phyloP scores from a whole-genome alignment of 2,797 vertebrate genomes.

The Zonotrichia albicollis region DNA sequence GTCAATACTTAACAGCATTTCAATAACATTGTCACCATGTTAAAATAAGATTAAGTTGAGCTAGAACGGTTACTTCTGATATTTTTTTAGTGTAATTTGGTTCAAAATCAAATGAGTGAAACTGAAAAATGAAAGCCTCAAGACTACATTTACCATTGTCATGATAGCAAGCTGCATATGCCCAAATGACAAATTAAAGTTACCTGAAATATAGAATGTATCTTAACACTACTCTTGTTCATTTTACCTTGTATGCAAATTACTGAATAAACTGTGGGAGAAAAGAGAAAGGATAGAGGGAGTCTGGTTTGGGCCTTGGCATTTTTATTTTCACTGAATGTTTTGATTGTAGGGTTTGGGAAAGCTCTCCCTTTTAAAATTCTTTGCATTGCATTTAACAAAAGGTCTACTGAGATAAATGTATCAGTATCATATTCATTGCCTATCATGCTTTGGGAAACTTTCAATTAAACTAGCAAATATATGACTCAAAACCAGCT shows the following conservation, averaged over 20 bases:
- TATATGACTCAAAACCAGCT: rapidly evolving
- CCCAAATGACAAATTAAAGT: background rate
- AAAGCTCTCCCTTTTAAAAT: background rate
- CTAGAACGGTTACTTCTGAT: background rate
- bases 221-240: background rate
- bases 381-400: background rate
- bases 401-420: background rate
- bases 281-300: background rate
- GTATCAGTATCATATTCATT: background rate
- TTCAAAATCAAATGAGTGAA: background rate
- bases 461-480: background rate
- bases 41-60: background rate
- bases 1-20: background rate
- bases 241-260: background rate
- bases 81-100: background rate
- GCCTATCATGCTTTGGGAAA: background rate
- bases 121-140: background rate
- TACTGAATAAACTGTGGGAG: background rate
- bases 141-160: background rate
- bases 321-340: background rate
- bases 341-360: background rate
- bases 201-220: background rate
- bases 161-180: background rate
- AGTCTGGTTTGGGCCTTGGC: background rate
- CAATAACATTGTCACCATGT: background rate